Evolutionary conservation across 2,888 invertebrate species (phyloP), one percentile per base, ranked within the genome.

Genomic region (Dione juno): DNA sequence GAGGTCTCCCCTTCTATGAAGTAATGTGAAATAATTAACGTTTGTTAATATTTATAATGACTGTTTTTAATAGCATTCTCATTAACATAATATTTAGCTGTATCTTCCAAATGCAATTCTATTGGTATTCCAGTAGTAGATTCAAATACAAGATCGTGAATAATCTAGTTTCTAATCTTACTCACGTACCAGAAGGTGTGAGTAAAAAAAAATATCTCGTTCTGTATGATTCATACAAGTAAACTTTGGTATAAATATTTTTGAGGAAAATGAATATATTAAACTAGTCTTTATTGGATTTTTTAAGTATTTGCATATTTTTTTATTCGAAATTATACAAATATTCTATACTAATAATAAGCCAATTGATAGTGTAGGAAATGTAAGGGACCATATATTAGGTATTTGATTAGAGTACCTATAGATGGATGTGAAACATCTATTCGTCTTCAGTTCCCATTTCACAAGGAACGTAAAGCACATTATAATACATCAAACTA

Each of bases 161-260:
- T 53, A 69, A 70, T 72, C 66, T 37, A 63, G 37, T 45, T 67
- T 70, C 21, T 58, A 28, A 70, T 70, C 72, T 37, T 14, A 64
- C 58, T 40, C 67, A 74, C 69, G 70, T 73, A 64, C 65, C 2
- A 52, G 66, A 57, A 53, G 66, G 74, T 67, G 74, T 54, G 48
- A 61, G 71, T 50, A 40, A 57, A 69, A 66, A 69, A 40, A 61
- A 52, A 53, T 28, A 41, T 43, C 61, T 71, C 67, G 72, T 72
- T 74, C 57, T 50, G 40, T 3, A 58, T 73, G 74, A 73, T 45
- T 75, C 67, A 59, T 57, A 21, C 58, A 10, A 63, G 19, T 14
- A 10, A 10, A 13, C 48, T 41, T 59, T 59, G 28, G 37, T 48
- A 16, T 48, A 16, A 63, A 45, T 0, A 28, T 7, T 35, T 37